Base-by-base conservation (phyloP, 2,888 invertebrate species). In the Esperia sulphurella region DNA sequence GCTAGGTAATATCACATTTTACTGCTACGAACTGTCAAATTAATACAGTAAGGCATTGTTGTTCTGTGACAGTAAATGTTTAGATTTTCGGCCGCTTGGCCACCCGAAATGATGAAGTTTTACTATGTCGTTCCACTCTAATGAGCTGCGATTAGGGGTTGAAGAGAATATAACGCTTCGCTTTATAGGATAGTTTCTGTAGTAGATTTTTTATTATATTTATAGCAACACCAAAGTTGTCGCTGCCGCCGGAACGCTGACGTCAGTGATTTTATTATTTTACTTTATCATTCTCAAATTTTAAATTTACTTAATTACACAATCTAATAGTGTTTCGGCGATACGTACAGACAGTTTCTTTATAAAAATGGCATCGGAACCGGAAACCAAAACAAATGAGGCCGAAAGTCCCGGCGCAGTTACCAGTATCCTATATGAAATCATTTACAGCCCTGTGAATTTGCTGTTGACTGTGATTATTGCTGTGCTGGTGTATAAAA, bases 401-500 rank as follows among this genome's bases (percentile, higher is more conserved):
- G 53, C 58, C 28, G 76, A 75, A 43, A 73, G 53, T 50, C 50
- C 63, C 39, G 68, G 69, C 43, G 61, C 73, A 42, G 58, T 76
- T 45, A 61, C 75, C 44, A 81, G 68, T 71, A 78, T 91, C 55
- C 53, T 91, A 48, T 65, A 70, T 57, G 93, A 93, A 71, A 85
- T 92, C 47, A 67, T 93, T 48, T 87, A 85, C 48, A 93, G 91
- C 72, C 94, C 94, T 13, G 66, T 95, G 52, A 94, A 95, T 80
- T 76, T 94, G 58, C 79, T 91, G 54, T 86, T 95, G 56, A 87
- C 92, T 52, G 91, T 87, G 49, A 82, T 94, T 52, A 93, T 94
- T 67, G 83, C 91, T 49, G 87, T 92, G 63, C 88, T 95, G 59
- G 78, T 93, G 48, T 94, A 93, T 70, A 94, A 94, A 84, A 93